Base-by-base conservation (phyloP, 2,888 invertebrate genomes). In the Timandra comae region DNA sequence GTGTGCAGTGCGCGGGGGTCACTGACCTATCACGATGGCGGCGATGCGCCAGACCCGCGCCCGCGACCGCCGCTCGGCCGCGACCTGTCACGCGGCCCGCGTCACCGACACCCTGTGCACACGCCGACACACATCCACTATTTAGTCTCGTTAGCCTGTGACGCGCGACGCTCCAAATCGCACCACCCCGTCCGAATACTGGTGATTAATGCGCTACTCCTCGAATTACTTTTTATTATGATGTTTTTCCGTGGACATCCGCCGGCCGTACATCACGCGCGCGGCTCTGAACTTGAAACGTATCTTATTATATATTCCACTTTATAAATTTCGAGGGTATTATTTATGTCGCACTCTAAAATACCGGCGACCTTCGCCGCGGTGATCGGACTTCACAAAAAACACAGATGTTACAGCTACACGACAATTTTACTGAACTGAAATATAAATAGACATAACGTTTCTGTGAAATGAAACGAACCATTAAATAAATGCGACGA, bases 11-110 rank as follows among this genome's bases (percentile, higher is more conserved):
- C 19, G 10, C 19, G 8, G 12, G 33, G 40, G 32, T 41, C 26
- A 41, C 35, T 44, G 44, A 44, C 44, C 47, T 44, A 38, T 37
- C 44, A n/a, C n/a, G n/a, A n/a, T n/a, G n/a, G n/a, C n/a, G n/a
- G 21, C 42, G 42, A 44, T 31, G 38, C 7, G 3, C 12, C n/a
- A n/a, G n/a, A n/a, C n/a, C n/a, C 22, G 26, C 16, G 10, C 29
- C 25, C 25, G 27, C 27, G 27, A n/a, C 12, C 25, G 28, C 31
- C 38, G 24, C 11, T 24, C 24, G 23, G 23, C 31, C 6, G 16
- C 31, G n/a, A 22, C 11, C 12, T 12, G 20, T 24, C 23, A 27
- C 13, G 25, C 29, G 27, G 8, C 26, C 5, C 9, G 37, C 23
- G 27, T 21, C 28, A 9, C 24, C 9, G 10, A 8, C 22, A 22